Evolutionary conservation across 2,113 vertebrate species (phyloP), one percentile per base, ranked within the genome.

Genomic region (Oryzias woworae): DNA sequence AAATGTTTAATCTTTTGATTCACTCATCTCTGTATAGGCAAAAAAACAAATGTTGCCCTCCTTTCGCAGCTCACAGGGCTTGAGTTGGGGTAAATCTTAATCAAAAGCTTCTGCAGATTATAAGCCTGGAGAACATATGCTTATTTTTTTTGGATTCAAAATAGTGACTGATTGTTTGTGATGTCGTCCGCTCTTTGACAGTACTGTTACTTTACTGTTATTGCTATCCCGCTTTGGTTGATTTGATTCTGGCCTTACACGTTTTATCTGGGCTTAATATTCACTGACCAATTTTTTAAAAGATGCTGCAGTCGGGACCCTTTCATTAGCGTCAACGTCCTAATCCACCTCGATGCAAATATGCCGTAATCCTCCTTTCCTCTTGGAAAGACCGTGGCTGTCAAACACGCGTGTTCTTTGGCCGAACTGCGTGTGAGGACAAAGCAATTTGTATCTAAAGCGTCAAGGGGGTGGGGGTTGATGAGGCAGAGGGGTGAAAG

Each of bases 191-290:
- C 52, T 48, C 43, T 71, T 18, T 69, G 70, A 71, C 66, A 63
- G 84, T 78, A 68, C 85, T 76, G 58, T 74, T 65, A 73, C 36
- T 36, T 86, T 80, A 76, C 78, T 28, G 78, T 85, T 84, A 83
- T 87, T 80, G 55, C 77, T 60, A n/a, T 53, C 73, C 63, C 53
- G 54, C 68, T 76, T 75, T 84, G 71, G 65, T 56, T 77, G 82
- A 89, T 91, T 91, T 90, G 26, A 87, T 89, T 86, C 84, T 56
- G 71, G 77, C 84, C 79, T 88, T 81, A 65, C 51, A 49, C 43
- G 75, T 69, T 84, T 92, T 90, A 91, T 83, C 73, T 65, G 52
- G 68, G 87, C 76, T 92, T 92, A 91, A 73, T 72, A 66, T 64
- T 56, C 59, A 59, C 80, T 83, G 83, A 91, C 87, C 90, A 83